These are phyloP conservation scores for Pseudococcus viburni DNA, from an alignment of 2,888 invertebrate species.

Conservation along the genomic window DNA sequence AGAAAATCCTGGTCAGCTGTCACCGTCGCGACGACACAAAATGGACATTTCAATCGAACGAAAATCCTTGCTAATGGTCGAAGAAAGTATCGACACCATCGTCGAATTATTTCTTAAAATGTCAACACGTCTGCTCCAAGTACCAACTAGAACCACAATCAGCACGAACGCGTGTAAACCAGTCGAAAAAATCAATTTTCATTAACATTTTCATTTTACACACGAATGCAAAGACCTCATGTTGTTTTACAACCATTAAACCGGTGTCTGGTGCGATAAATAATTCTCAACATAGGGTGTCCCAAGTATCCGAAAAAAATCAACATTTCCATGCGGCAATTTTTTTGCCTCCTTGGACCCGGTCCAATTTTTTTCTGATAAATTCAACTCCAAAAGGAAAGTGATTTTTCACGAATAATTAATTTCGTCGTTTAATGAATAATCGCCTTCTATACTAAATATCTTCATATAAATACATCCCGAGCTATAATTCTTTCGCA, in stretches of 20 bases:
- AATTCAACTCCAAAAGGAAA: not conserved
- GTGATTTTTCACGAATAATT: conserved; percentile 17
- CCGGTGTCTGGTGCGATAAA: conserved; percentile 43
- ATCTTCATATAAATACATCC: not conserved
- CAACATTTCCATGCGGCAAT: not conserved
- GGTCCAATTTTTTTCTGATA: not conserved
- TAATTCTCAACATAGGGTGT: not conserved
- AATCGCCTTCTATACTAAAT: not conserved
- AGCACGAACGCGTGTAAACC: conserved; percentile 6
- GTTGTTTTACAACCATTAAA: conserved; percentile 50
- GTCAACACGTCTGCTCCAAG: not conserved
- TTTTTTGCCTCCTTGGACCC: not conserved
- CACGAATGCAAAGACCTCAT: conserved; percentile 8
- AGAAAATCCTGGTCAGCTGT: not conserved
- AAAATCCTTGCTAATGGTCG: not conserved
- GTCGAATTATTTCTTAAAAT: conserved; percentile 27
- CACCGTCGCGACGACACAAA: not conserved
- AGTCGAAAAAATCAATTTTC: conserved; percentile 53
- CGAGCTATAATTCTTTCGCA: conserved; percentile 6
- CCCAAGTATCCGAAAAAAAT: conserved; percentile 9
- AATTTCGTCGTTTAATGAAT: not conserved
- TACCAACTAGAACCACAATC: not conserved
- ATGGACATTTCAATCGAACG: conserved; percentile 8
- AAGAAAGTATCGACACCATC: not conserved
- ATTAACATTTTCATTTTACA: conserved; percentile 47